Evolutionary conservation across 2,888 invertebrate species (phyloP), one percentile per base, ranked within the genome.

Genomic region (Oscheius onirici): DNA sequence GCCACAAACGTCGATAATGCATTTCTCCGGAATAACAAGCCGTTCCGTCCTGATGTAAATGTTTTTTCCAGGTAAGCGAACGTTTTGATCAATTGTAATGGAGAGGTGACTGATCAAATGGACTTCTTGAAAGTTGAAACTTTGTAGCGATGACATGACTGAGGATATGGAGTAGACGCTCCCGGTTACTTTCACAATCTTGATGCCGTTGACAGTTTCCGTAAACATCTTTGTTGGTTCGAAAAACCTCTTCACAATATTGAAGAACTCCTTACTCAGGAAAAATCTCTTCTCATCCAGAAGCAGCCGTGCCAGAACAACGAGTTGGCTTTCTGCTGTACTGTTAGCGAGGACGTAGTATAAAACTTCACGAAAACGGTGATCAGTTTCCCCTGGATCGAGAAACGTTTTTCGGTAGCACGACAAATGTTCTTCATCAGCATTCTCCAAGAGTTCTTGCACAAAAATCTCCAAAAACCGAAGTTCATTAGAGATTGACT

Each of bases 61-160:
- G 1, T 55, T 55, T 22, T 17, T 22, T 55, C 55, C 55, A 24
- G 55, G 28, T 0, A n/a, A n/a, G 8, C 22, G 15, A n/a, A 60
- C 6, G 17, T 60, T 1, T 10, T 20, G 11, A 28, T 60, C 60
- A 8, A 60, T 15, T 5, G 6, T 43, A 1, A 60, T 40, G 8
- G 60, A 60, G 0, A 60, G 40, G 13, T 60, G 40, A 40, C 60
- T 60, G 41, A 60, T 60, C 11, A 60, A 40, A 40, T 60, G 60
- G 10, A 60, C 26, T 26, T 60, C 60, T 34, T 60, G 41, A 17
- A 17, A 5, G 11, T 60, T 2, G 5, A 10, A 0, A 15, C 5
- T 1, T 41, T 10, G 15, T n/a, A 11, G 26, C 6, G 15, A 8
- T 10, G 10, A 6, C 3, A 22, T 24, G 24, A 15, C 52, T 11